These are phyloP conservation scores for Idaea straminata DNA, from an alignment of 2,888 invertebrate genomes.

Conservation along the genomic window DNA sequence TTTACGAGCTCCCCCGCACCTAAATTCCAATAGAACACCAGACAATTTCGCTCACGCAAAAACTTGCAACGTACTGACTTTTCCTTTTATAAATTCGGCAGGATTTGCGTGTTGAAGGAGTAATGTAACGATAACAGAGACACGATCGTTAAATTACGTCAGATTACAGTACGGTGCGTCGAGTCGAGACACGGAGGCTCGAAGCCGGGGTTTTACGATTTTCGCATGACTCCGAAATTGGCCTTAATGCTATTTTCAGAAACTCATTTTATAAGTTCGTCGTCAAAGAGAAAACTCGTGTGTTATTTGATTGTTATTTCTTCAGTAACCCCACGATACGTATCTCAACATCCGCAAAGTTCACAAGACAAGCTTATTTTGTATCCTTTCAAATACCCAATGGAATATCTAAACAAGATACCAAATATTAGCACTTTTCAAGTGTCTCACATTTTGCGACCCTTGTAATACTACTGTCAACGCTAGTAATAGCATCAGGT, in stretches of 20 bases:
- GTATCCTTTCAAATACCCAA: conserved; percentile 1
- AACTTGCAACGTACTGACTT: conserved; percentile 60
- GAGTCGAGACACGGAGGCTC: conserved; percentile 41
- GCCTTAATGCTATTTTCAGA: conserved; percentile 56
- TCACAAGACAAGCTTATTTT: background rate
- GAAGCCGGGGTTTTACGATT: conserved; percentile 64
- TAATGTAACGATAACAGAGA: conserved; percentile 64
- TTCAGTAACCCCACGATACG: conserved; percentile 1
- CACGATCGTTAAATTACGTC: conserved; percentile 64
- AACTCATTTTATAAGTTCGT: conserved; percentile 68
- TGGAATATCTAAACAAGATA: conserved; percentile 22
- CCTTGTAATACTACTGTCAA: conserved; percentile 69
- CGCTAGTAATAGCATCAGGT: conserved; percentile 72
- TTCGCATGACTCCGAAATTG: conserved; percentile 66
- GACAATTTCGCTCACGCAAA: conserved; percentile 51
- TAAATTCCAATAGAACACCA: conserved; percentile 44
- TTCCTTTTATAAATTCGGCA: conserved; percentile 50
- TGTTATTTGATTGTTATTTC: conserved; percentile 44
- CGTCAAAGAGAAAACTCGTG: conserved; percentile 58
- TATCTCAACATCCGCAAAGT: conserved; percentile 12
- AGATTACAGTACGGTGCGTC: conserved; percentile 54
- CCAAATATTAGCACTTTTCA: conserved; percentile 47
- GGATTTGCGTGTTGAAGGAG: conserved; percentile 66
- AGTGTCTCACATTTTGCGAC: conserved; percentile 55
- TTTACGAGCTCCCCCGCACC: conserved; percentile 54